A percentile compares a stretch with the other conserved stretches of the same genome.
Conservation (phyloP, 2,888 invertebrate species). For the Limnephilus lunatus region DNA sequence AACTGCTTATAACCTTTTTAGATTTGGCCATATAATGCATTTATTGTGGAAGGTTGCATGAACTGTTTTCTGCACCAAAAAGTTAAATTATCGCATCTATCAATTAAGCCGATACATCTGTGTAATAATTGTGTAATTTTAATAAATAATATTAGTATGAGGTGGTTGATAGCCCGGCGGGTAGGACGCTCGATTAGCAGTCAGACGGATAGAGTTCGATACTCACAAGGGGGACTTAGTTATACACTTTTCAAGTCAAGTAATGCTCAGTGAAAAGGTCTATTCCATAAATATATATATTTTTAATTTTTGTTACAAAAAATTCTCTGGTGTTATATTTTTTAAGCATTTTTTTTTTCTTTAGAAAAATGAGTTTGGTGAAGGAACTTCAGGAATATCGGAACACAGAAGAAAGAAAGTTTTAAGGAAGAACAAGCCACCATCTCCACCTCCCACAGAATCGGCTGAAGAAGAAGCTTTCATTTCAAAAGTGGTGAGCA, state of each 20-base stretch:
- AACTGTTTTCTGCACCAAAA: neutral
- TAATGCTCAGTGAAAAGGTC: neutral
- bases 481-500: neutral
- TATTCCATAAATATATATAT: neutral
- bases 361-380: slow-evolving; percentile 41
- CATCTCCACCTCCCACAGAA: slow-evolving; percentile 11
- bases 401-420: slow-evolving; percentile 12
- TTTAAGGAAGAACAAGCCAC: neutral
- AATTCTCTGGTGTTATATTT: neutral
- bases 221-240: neutral
- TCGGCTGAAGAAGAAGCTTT: slow-evolving; percentile 11
- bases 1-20: neutral
- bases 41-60: neutral
- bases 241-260: neutral
- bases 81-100: neutral
- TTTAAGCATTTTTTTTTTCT: neutral
- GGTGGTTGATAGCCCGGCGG: neutral
- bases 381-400: slow-evolving; percentile 9
- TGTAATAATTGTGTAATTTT: neutral
- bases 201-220: neutral
- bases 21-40: neutral
- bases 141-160: neutral
- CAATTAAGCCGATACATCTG: neutral
- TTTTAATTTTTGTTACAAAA: neutral
- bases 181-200: neutral